Evolutionary conservation across 2,888 invertebrate species (phyloP), one percentile per base, ranked within the genome.

Genomic region (Caradrina clavipalpis): DNA sequence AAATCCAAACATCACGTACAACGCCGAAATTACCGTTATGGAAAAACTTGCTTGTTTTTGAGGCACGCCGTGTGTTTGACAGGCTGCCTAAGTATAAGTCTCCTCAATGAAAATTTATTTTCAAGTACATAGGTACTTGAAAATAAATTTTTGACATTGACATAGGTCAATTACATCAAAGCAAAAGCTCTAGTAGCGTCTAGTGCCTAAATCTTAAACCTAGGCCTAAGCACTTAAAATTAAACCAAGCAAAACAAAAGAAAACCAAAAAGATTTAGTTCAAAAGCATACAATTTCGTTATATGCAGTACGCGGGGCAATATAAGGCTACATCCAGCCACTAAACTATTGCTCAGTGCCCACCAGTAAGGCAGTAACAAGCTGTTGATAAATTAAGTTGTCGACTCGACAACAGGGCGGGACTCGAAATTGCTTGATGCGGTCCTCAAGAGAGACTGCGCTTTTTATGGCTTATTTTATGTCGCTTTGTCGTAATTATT

Each of bases 341-440:
- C 80, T 82, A 76, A 82, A 76, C 80, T 76, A 80, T 81, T 80
- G 66, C 83, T 80, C 80, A 80, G 67, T 78, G 76, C 67, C 71
- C 65, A 60, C 57, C 69, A 76, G 68, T 76, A 26, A 68, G 69
- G 65, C 78, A 63, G 81, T 79, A 81, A 69, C 83, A 76, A 79
- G 78, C 81, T 77, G 83, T 70, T 83, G 83, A 83, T 84, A 83
- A 84, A 80, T 82, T 82, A 82, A 80, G 82, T 71, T 79, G 80
- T 69, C 82, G 60, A 68, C 56, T 68, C 49, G 45, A 57, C 67
- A 45, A 50, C 69, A 82, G 82, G 65, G 80, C n/a, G 51, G 75
- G 58, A 74, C 51, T 74, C 21, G 47, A 67, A 62, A 62, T 61
- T 56, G 55, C 62, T 51, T 53, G 49, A 56, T 45, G 62, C 26